phyloP scores from a whole-genome alignment of 2,888 invertebrate species.

The Eilema depressum region DNA sequence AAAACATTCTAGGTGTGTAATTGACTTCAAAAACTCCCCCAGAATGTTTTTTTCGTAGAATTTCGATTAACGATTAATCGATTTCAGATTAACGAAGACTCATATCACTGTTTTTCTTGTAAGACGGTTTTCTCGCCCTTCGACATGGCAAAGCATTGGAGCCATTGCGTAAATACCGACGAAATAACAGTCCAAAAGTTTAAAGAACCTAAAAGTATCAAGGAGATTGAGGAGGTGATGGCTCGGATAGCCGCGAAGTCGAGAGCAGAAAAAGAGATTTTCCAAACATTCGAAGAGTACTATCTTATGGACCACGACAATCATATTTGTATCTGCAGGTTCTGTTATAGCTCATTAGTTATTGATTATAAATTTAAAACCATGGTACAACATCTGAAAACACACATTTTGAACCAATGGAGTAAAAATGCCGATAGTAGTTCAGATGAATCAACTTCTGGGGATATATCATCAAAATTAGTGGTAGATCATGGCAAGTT shows the following conservation, averaged over 20 bases:
- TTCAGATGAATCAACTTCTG: constrained; percentile 26
- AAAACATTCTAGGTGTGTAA: too few relatives aligned
- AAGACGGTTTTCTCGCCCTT: constrained; percentile 46
- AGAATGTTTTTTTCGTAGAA: too few relatives aligned
- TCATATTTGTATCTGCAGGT: constrained; percentile 57
- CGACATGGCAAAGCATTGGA: constrained; percentile 49
- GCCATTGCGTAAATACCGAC: constrained; percentile 26
- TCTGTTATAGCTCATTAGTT: constrained; percentile 53
- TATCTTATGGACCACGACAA: constrained; percentile 55
- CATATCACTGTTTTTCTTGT: constrained; percentile 69
- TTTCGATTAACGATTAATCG: neutral
- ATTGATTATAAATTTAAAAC: constrained; percentile 34
- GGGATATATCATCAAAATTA: constrained; percentile 24
- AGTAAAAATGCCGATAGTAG: neutral
- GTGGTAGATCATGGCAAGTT: constrained; percentile 60
- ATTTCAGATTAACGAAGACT: constrained; percentile 57
- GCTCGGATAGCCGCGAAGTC: constrained; percentile 30
- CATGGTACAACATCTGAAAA: constrained; percentile 51
- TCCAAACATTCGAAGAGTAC: constrained; percentile 46
- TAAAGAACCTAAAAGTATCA: constrained; percentile 9
- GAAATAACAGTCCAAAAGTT: constrained; percentile 16
- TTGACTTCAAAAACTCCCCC: too few relatives aligned
- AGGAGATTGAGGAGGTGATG: neutral
- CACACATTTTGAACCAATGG: constrained; percentile 30
- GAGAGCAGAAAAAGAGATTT: constrained; percentile 41